phyloP scores from a whole-genome alignment of 2,888 invertebrate species.

The Caenorhabditis japonica region DNA sequence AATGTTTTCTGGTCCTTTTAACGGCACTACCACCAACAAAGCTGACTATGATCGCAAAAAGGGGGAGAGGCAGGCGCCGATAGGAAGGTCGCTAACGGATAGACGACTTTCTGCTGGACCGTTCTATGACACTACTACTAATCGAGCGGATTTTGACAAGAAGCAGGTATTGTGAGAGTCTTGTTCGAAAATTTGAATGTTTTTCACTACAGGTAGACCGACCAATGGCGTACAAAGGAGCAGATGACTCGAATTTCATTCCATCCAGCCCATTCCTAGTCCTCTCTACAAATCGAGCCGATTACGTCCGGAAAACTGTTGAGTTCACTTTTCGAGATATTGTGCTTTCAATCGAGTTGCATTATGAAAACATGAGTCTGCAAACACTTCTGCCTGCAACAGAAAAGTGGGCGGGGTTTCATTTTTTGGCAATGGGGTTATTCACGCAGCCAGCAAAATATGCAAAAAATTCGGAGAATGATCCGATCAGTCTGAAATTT shows the following conservation, averaged over 20 bases:
- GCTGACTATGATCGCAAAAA: conserved; percentile 43
- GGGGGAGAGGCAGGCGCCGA: neutral
- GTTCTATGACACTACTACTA: conserved; percentile 21
- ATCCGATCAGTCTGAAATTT: too few species aligned
- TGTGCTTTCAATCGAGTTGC: too few species aligned
- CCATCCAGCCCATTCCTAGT: conserved; percentile 40
- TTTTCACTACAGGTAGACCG: conserved; percentile 8
- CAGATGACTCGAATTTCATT: conserved; percentile 16
- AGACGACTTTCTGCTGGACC: neutral
- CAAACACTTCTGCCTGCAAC: too few species aligned
- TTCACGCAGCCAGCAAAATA: too few species aligned
- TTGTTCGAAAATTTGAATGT: neutral
- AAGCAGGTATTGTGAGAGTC: conserved; percentile 30
- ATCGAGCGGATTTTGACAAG: conserved; percentile 30
- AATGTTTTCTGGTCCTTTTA: conserved; percentile 44
- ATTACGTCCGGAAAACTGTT: conserved; percentile 34
- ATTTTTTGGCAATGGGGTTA: too few species aligned
- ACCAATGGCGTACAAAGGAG: conserved; percentile 10
- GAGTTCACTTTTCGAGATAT: too few species aligned
- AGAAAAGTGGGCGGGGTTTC: too few species aligned
- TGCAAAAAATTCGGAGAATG: too few species aligned
- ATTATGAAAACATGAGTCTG: too few species aligned
- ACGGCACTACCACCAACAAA: conserved; percentile 39
- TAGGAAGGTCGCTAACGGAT: neutral
- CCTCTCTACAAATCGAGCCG: conserved; percentile 41